Evolutionary conservation across 2,888 invertebrate species (phyloP).

Genomic region (Clistopyga incitator): DNA sequence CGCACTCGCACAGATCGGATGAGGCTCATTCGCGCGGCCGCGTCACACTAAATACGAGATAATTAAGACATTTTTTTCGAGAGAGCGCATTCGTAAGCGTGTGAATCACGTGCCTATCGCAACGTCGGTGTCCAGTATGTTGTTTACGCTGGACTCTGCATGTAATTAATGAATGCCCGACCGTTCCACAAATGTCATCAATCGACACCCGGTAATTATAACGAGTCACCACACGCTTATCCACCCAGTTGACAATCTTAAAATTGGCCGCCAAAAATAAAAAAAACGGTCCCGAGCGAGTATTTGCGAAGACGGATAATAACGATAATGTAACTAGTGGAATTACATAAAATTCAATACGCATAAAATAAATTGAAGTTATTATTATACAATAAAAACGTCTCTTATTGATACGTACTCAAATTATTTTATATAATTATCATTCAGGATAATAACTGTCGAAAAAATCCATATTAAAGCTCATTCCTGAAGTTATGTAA

Average conservation of each 20-base stretch:
- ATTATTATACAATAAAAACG: not conserved
- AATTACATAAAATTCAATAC: not conserved
- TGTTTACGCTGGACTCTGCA: not conserved
- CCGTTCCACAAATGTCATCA: not conserved
- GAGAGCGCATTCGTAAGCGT: not conserved
- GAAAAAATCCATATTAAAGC: too few species aligned
- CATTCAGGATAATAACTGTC: not conserved
- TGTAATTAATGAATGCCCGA: constrained; percentile 20
- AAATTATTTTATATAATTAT: not conserved
- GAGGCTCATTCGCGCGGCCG: constrained; percentile 28
- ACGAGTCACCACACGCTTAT: not conserved
- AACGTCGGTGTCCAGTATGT: not conserved
- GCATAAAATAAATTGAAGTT: not conserved
- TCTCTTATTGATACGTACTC: not conserved
- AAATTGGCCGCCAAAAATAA: not conserved
- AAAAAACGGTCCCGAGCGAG: not conserved
- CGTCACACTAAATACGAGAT: constrained; percentile 65
- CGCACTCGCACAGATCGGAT: constrained; percentile 29
- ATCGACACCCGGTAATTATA: not conserved
- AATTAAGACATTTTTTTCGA: constrained; percentile 70
- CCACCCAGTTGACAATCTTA: not conserved
- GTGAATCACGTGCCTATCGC: constrained; percentile 10
- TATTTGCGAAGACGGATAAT: not conserved
- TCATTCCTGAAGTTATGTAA: too few species aligned
- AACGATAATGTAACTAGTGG: not conserved